Conservation (phyloP, 2,888 invertebrate species). For the Zygogramma bicolorata region DNA sequence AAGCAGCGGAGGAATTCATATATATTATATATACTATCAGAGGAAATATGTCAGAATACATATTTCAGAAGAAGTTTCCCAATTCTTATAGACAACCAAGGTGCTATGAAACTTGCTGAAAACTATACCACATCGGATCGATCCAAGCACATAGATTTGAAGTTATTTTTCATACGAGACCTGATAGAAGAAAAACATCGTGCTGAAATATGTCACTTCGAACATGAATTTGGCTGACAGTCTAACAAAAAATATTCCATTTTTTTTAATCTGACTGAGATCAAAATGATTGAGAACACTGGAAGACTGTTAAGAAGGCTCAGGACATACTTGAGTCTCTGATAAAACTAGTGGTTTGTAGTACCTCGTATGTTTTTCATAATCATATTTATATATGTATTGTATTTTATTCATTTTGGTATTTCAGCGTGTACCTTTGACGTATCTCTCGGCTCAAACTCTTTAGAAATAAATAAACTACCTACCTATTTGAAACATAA, state of each 20-base stretch:
- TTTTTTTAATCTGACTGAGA: no score
- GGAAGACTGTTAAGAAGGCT: no score
- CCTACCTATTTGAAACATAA: no score
- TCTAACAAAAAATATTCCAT: background rate
- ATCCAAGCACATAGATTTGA: constrained; percentile 4
- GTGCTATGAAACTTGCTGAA: constrained; percentile 4
- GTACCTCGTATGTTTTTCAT: no score
- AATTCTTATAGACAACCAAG: constrained; percentile 14
- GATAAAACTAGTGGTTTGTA: no score
- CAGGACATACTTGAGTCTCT: no score
- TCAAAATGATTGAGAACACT: no score
- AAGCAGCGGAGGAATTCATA: background rate
- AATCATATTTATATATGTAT: no score
- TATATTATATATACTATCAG: background rate
- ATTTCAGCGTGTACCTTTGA: no score
- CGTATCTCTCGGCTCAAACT: no score
- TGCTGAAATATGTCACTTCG: background rate
- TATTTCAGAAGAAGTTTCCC: background rate
- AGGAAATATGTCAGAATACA: background rate
- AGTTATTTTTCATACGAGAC: background rate
- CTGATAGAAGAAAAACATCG: background rate
- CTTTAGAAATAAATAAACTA: no score
- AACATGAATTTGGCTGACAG: background rate
- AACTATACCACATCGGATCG: constrained; percentile 8
- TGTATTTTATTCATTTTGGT: no score